Conservation (phyloP, 1,140 invertebrate species). For the Drosophila novamexicana region DNA sequence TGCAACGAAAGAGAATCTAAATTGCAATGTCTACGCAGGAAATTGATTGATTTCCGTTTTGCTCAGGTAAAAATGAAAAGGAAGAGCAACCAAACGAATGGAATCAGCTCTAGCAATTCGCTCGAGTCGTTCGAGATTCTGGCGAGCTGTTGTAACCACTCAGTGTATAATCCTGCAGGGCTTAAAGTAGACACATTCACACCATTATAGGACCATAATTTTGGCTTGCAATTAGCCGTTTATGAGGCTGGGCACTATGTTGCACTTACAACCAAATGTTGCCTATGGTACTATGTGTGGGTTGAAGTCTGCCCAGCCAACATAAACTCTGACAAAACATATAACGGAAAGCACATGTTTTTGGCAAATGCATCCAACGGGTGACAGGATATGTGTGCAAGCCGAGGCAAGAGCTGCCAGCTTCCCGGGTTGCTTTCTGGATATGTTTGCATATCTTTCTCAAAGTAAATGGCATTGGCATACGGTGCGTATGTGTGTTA, state of each 20-base stretch:
- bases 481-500: constrained; percentile 37
- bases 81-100: constrained; percentile 14
- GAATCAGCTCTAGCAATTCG: not conserved
- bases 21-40: constrained; percentile 71
- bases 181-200: constrained; percentile 7
- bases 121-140: not conserved
- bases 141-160: not conserved
- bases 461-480: constrained; percentile 25
- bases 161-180: not conserved
- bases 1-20: constrained; percentile 14
- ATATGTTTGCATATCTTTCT: constrained; percentile 64
- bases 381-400: constrained; percentile 15
- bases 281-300: constrained; percentile 25
- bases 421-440: constrained; percentile 19
- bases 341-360: constrained; percentile 47
- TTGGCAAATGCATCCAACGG: constrained; percentile 41
- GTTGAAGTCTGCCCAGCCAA: constrained; percentile 44
- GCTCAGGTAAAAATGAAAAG: constrained; percentile 31
- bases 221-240: constrained; percentile 46
- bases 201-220: constrained; percentile 22
- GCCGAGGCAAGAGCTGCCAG: constrained; percentile 22
- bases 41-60: constrained; percentile 77
- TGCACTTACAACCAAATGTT: constrained; percentile 46
- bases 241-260: constrained; percentile 36
- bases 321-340: constrained; percentile 66